Base-by-base conservation (phyloP, 1,140 invertebrate species). In the Anastrepha obliqua region DNA sequence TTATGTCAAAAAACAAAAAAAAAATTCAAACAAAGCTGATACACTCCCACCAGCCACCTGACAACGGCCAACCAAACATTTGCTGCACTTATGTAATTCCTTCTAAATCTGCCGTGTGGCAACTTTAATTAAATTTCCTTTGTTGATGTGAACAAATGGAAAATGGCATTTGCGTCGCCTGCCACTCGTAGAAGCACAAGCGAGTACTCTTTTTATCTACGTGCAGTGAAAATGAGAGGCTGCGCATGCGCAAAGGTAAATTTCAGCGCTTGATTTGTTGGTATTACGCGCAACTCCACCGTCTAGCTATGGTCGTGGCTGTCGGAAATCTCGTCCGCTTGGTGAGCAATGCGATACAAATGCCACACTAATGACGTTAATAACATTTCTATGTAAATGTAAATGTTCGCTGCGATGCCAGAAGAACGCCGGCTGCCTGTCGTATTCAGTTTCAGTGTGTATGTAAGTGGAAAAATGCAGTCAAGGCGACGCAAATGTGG, bases 371-470 rank as follows among this genome's bases (percentile, higher is more conserved):
- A 58, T 81, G 74, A 81, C 47, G 20, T 81, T 81, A 81, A 58
- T 81, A 55, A 81, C 74, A 81, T 81, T 58, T 81, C 74, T 55
- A 81, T 81, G 74, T 81, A 55, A 81, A 29, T 81, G 44, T 81
- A 8, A 47, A 47, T 55, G 51, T 74, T 47, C 5, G n/a, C 9
- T n/a, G 20, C 8, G 7, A 5, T 11, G 20, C 8, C 74, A n/a
- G 74, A 51, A 20, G 74, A 20, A 55, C 47, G 4, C 1, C 47
- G 4, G 74, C 11, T 55, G 47, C 47, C 8, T 58, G 6, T 58
- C 17, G 47, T 13, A 81, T 20, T 29, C 29, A 29, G 29, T 29
- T 29, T 29, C 29, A 29, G 29, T 29, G 29, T 29, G 29, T 29
- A 29, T 29, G 29, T 29, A 29, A 29, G 47, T 55, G 51, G 17